Conservation (phyloP, 2,888 invertebrate species). For the Cataglyphis livida region DNA sequence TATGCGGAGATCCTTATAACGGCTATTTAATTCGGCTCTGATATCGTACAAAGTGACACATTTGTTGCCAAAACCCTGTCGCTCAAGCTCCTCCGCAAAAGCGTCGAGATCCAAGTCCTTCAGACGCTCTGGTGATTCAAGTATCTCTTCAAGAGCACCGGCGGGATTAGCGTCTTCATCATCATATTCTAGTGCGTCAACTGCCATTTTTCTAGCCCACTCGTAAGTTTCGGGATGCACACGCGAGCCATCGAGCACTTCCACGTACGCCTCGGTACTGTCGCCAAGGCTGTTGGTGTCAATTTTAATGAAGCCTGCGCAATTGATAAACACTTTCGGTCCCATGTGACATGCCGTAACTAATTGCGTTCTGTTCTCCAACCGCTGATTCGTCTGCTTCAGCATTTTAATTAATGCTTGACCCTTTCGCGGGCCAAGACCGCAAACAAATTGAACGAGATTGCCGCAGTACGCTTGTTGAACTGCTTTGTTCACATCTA, state of each 20-base stretch:
- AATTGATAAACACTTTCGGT: conserved; percentile 99
- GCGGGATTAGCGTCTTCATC: conserved; percentile 99
- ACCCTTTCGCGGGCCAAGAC: conserved; percentile 98
- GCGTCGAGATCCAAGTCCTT: conserved; percentile 99
- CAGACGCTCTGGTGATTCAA: conserved; percentile 96
- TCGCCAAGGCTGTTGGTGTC: conserved; percentile 98
- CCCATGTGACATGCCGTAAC: conserved; percentile 99
- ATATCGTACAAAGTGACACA: conserved; percentile 99
- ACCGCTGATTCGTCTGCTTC: conserved; percentile 95
- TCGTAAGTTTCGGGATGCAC: conserved; percentile 99
- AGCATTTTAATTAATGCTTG: conserved; percentile 94
- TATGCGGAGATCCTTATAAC: conserved; percentile 96
- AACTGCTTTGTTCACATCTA: conserved; percentile 97
- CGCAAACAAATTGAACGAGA: conserved; percentile 98
- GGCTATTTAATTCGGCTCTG: conserved; percentile 96
- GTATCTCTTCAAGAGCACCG: conserved; percentile 98
- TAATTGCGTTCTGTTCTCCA: conserved; percentile 97
- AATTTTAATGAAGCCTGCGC: conserved; percentile 99
- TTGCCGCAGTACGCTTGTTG: conserved; percentile 95
- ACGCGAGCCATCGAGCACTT: conserved; percentile 98
- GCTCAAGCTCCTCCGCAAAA: conserved; percentile 98
- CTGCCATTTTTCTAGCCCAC: conserved; percentile 99
- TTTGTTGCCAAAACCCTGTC: conserved; percentile 95
- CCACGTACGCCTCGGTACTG: conserved; percentile 97
- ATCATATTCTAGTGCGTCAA: conserved; percentile 99